These are phyloP conservation scores for Herpetotheres cachinnans DNA, from an alignment of 2,113 vertebrate species.

Conservation along the genomic window DNA sequence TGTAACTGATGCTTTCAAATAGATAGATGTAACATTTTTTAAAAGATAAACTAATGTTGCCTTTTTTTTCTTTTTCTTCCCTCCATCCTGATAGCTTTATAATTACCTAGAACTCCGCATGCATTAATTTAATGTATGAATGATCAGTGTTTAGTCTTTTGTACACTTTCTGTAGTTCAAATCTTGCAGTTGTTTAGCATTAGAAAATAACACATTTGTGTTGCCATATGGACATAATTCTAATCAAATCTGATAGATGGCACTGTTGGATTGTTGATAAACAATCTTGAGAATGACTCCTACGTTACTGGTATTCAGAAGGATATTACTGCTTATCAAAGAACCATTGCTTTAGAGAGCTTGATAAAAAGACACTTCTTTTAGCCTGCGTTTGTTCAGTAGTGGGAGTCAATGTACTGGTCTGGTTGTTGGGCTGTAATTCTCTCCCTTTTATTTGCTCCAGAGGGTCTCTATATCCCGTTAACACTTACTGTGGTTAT, in stretches of 20 bases:
- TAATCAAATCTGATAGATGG: conserved; percentile 64
- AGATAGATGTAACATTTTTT: background rate
- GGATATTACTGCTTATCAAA: conserved; percentile 7
- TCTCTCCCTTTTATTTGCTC: background rate
- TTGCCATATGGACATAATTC: background rate
- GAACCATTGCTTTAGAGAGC: background rate
- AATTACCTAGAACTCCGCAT: background rate
- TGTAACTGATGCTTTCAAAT: background rate
- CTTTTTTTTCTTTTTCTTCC: background rate
- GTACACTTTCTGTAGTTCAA: background rate
- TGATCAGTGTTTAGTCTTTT: background rate
- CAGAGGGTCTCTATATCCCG: background rate
- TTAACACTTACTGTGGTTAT: background rate
- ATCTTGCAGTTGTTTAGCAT: background rate
- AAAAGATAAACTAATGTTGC: background rate
- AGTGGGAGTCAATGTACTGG: background rate
- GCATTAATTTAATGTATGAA: background rate
- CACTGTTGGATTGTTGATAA: conserved; percentile 67
- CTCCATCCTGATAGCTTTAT: background rate
- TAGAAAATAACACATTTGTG: background rate
- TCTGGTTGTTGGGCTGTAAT: background rate
- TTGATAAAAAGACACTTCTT: background rate
- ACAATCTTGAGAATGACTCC: background rate
- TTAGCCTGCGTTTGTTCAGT: background rate
- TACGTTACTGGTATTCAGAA: background rate